Base-by-base conservation (phyloP, 2,888 invertebrate genomes). In the Rugalucina vietnamica region DNA sequence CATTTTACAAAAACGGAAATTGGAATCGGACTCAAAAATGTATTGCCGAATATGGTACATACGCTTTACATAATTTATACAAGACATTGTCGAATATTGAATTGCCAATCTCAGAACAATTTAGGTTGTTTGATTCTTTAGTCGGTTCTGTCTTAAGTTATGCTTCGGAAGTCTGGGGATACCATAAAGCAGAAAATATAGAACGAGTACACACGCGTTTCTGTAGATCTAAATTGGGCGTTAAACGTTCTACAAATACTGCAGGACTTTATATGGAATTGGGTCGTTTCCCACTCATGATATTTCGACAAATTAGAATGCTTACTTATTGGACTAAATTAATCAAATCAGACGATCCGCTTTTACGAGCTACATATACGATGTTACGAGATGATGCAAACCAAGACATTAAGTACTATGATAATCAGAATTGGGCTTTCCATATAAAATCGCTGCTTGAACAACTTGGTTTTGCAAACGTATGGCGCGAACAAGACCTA, bases 131-230 rank as follows among this genome's bases (percentile, higher is more conserved):
- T 18, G 49, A 76, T 27, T 39, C 21, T n/a, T 18, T 39, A 8
- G 60, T 60, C 18, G 32, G 39, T 4, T 76, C 37, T 39, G 34
- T 76, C 5, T 24, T 76, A n/a, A 37, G 57, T 21, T 76, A 60
- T 50, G 36, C 27, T 3, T 76, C 36, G 18, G 76, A 57, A 10
- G 60, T 76, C 18, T 43, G 49, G 69, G 69, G 76, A 21, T 65
- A 27, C 39, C 32, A 65, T 37, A 36, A 1, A 21, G 69, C 29
- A 4, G 24, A 60, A 21, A 18, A 57, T 36, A 32, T 65, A 18
- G 76, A 76, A 37, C 36, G 24, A 50, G 24, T 76, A 29, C 69
- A 76, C 24, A 76, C 57, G 34, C 39, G 57, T n/a, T 76, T 76
- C 21, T 43, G 54, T n/a, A 32, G 76, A 21, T 37, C 4, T n/a